Conservation (phyloP, 2,888 invertebrate genomes). For the Ormyrus rosae region DNA sequence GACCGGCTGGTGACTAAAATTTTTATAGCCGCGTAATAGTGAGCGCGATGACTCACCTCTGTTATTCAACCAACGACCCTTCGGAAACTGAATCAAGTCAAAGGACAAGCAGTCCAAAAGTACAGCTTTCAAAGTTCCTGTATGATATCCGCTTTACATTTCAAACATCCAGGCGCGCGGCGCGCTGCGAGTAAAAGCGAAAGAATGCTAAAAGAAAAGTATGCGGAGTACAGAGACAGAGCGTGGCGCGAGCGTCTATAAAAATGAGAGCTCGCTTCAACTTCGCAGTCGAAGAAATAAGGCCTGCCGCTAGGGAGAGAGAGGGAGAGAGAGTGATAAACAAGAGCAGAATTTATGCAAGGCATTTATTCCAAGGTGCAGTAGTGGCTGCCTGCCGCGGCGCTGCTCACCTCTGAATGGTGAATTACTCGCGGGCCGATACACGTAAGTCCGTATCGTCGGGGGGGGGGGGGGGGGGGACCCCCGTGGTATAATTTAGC, state of each 20-base stretch:
- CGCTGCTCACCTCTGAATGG: conserved; percentile 13
- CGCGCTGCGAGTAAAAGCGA: neutral
- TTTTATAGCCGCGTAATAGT: too few species aligned
- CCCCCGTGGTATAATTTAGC: too few species aligned
- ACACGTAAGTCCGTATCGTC: neutral
- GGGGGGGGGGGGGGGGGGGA: too few species aligned
- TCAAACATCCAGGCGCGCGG: too few species aligned
- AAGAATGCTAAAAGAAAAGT: conserved; percentile 1
- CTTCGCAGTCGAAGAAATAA: conserved; percentile 33
- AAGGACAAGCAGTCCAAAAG: too few species aligned
- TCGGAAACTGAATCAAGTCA: too few species aligned
- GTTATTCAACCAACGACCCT: too few species aligned
- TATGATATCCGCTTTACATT: too few species aligned
- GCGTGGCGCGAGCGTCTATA: neutral
- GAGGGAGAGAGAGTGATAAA: conserved; percentile 8
- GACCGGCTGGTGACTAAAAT: too few species aligned
- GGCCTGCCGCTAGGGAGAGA: conserved; percentile 20
- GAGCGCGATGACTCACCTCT: too few species aligned
- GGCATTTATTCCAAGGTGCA: conserved; percentile 37
- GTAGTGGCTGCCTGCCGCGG: neutral
- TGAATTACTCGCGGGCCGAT: conserved; percentile 21
- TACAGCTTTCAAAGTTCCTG: too few species aligned
- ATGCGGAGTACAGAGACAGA: neutral
- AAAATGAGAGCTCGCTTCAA: neutral
- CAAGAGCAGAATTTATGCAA: conserved; percentile 37